Evolutionary conservation across 2,888 invertebrate species (phyloP).

Genomic region (Pinctada fucata): DNA sequence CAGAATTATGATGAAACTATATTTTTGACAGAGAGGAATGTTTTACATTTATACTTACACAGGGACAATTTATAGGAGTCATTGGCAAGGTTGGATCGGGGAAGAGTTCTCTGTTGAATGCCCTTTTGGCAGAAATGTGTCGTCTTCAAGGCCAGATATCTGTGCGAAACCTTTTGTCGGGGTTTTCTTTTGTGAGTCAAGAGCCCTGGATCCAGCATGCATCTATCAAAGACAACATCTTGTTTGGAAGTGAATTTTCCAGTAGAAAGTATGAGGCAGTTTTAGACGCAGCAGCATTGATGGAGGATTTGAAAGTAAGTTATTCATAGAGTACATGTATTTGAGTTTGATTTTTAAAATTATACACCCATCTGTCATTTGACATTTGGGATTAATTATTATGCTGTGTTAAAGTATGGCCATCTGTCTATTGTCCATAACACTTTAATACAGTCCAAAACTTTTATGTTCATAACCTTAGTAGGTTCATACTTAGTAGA

Average conservation of each 20-base stretch:
- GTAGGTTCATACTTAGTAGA: no score
- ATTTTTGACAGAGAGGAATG: no score
- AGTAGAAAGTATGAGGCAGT: constrained; percentile 87
- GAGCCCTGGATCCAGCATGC: constrained; percentile 95
- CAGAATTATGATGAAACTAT: no score
- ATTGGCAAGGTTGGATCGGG: constrained; percentile 94
- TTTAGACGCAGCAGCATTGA: constrained; percentile 90
- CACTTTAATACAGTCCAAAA: no score
- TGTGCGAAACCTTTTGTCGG: constrained; percentile 81
- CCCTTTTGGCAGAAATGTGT: constrained; percentile 90
- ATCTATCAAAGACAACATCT: constrained; percentile 93
- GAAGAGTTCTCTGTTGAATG: constrained; percentile 90
- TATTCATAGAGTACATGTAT: no score
- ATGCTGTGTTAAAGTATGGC: no score
- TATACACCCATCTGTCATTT: no score
- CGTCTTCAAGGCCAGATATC: constrained; percentile 82
- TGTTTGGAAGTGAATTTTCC: constrained; percentile 92
- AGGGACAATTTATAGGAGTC: constrained; percentile 83
- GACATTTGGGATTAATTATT: no score
- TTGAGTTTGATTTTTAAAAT: no score
- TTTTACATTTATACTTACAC: constrained; percentile 7
- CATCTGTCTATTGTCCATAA: no score
- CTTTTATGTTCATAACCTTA: no score
- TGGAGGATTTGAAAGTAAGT: constrained; percentile 81
- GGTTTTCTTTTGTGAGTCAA: constrained; percentile 84